Evolutionary conservation across 2,113 vertebrate genomes (phyloP).

Genomic region (Pteruthius melanotis): DNA sequence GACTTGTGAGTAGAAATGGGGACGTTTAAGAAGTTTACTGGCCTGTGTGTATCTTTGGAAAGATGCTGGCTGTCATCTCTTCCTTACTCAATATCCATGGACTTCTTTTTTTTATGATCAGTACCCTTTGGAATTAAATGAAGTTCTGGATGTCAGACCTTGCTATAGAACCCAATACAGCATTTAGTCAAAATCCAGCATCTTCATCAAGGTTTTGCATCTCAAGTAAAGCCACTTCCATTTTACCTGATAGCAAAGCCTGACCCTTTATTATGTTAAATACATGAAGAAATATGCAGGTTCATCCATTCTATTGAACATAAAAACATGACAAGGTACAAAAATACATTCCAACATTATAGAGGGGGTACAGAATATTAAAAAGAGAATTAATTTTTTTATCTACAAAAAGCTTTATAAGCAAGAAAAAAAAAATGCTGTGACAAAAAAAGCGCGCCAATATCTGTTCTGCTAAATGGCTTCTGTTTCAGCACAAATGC

Average conservation of each 20-base stretch:
- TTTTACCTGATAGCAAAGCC: neutral
- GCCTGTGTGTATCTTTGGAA: neutral
- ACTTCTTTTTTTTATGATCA: neutral
- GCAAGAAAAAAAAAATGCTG: neutral
- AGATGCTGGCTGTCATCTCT: neutral
- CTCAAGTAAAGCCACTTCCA: neutral
- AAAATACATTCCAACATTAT: neutral
- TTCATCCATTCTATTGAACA: neutral
- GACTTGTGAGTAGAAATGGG: neutral
- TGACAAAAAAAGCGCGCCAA: neutral
- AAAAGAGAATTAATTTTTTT: neutral
- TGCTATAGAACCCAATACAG: neutral
- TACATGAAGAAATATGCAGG: neutral
- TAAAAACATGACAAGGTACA: neutral
- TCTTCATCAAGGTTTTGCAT: neutral
- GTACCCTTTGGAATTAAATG: neutral
- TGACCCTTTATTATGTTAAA: neutral
- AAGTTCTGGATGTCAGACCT: neutral
- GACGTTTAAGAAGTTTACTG: neutral
- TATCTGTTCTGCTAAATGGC: neutral
- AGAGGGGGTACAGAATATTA: neutral
- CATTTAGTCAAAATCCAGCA: neutral
- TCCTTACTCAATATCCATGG: neutral
- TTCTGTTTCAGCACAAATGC: neutral
- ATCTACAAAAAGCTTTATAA: neutral